phyloP scores from a whole-genome alignment of 1,140 invertebrate genomes.

The Elymnias hypermnestra region DNA sequence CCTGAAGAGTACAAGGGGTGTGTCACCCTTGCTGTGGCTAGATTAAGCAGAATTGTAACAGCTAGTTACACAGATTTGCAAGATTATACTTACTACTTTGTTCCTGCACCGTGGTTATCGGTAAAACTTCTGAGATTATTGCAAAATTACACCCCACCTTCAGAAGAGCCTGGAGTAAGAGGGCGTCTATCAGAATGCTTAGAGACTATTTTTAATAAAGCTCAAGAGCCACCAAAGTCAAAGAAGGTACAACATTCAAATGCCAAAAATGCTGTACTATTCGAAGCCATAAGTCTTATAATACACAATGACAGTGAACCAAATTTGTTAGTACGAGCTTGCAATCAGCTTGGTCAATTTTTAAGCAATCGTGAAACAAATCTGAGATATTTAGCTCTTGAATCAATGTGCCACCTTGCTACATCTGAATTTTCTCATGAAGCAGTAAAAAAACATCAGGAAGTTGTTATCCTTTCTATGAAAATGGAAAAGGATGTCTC shows the following conservation, averaged over 20 bases:
- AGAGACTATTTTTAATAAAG: conserved; percentile 99
- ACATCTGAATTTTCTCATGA: conserved; percentile 99
- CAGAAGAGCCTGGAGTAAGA: conserved; percentile 95
- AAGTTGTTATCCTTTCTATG: conserved; percentile 99
- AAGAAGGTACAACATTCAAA: conserved; percentile 99
- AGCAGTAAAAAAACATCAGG: conserved; percentile 99
- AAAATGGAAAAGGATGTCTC: conserved; percentile 99
- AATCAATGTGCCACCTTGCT: conserved; percentile 99
- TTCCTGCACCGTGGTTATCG: conserved; percentile 99
- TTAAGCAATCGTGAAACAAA: conserved; percentile 99
- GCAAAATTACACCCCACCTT: conserved; percentile 98
- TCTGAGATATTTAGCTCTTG: conserved; percentile 96
- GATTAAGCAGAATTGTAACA: conserved; percentile 97
- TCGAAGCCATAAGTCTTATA: conserved; percentile 99
- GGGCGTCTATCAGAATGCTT: conserved; percentile 98
- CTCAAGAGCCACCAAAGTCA: conserved; percentile 99
- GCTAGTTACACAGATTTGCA: conserved; percentile 98
- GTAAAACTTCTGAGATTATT: conserved; percentile 97
- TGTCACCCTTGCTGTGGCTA: conserved; percentile 97
- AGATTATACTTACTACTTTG: conserved; percentile 99
- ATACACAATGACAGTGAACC: conserved; percentile 99
- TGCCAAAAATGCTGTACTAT: conserved; percentile 99
- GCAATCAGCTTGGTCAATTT: conserved; percentile 99
- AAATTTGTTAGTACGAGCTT: conserved; percentile 96
- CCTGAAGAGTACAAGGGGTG: conserved; percentile 99